phyloP scores from a whole-genome alignment of 2,113 vertebrate species.

The Apodemus sylvaticus region DNA sequence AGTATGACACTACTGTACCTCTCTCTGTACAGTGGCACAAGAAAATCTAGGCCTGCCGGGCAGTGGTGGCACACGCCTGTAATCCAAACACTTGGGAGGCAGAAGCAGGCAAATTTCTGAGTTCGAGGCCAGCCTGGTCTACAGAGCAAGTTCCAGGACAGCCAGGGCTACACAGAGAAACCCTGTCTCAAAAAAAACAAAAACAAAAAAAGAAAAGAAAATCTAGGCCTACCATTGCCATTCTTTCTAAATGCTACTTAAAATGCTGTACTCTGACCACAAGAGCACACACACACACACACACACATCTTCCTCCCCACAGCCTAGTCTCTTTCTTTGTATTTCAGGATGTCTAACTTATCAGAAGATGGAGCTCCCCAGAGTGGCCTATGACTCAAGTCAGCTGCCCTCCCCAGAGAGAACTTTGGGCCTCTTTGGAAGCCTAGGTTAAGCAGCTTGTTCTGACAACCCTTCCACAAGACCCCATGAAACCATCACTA shows the following conservation, averaged over 20 bases:
- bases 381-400: constrained; percentile 55
- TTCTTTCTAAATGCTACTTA: constrained; percentile 51
- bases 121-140: too few relatives aligned
- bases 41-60: neutral
- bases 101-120: too few relatives aligned
- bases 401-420: constrained; percentile 50
- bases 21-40: neutral
- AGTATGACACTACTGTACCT: neutral
- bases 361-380: constrained; percentile 56
- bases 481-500: constrained; percentile 39
- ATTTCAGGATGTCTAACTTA: constrained; percentile 65
- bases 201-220: too few relatives aligned
- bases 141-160: too few relatives aligned
- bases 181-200: too few relatives aligned
- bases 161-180: too few relatives aligned
- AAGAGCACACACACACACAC: neutral
- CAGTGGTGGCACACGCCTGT: too few relatives aligned
- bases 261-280: neutral
- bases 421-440: constrained; percentile 53
- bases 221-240: neutral
- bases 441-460: constrained; percentile 53
- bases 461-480: constrained; percentile 62
- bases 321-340: constrained; percentile 71
- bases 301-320: constrained; percentile 38
- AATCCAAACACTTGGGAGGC: too few relatives aligned